phyloP scores from a whole-genome alignment of 2,113 vertebrate genomes.

The Daboia siamensis region DNA sequence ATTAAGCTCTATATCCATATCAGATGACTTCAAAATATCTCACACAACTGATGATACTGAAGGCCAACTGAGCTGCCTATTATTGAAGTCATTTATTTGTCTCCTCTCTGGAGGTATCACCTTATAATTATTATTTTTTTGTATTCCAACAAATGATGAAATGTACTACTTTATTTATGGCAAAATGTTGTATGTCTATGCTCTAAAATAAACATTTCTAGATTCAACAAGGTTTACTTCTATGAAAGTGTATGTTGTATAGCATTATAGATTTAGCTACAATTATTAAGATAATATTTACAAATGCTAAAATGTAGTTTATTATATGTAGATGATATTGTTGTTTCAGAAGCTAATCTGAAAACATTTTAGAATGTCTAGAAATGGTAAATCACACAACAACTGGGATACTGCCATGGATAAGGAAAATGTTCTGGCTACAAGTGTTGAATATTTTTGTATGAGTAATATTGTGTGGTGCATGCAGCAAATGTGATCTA shows the following conservation, averaged over 20 bases:
- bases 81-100: background rate
- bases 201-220: background rate
- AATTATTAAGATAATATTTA: background rate
- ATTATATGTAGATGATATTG: background rate
- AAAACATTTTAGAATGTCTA: background rate
- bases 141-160: background rate
- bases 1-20: background rate
- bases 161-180: background rate
- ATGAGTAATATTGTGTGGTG: background rate
- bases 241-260: background rate
- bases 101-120: background rate
- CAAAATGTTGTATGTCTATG: no score
- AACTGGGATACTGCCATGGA: background rate
- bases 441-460: background rate
- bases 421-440: background rate
- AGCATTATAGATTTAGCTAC: background rate
- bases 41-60: background rate
- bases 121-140: background rate
- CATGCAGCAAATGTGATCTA: background rate
- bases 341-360: background rate
- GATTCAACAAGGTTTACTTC: background rate
- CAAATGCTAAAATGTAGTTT: background rate
- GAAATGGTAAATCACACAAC: background rate
- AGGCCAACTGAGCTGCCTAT: background rate
- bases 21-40: background rate